A percentile compares a stretch with the other conserved stretches of the same genome.
phyloP scores from a whole-genome alignment of 2,113 vertebrate genomes.

The Oenanthe melanoleuca region DNA sequence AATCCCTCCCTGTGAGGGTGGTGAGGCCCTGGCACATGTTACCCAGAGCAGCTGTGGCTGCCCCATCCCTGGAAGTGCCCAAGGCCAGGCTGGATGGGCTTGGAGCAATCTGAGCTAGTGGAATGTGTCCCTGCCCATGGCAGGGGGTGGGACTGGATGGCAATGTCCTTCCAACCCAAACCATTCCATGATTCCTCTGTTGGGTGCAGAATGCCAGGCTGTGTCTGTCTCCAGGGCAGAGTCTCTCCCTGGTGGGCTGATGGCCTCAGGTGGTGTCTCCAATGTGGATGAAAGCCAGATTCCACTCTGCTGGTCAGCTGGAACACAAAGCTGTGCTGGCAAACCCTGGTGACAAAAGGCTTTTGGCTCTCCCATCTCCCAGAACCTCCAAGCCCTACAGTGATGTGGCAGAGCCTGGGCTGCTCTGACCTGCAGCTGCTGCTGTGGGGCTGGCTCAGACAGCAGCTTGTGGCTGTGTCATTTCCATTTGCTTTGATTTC shows the following conservation, averaged over 20 bases:
- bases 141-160: background rate
- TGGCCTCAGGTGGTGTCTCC: background rate
- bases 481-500: slow-evolving; percentile 15
- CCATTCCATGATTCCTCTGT: background rate
- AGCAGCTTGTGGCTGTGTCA: background rate
- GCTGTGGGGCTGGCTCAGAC: background rate
- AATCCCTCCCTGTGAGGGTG: background rate
- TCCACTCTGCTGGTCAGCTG: background rate
- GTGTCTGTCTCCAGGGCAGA: background rate
- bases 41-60: background rate
- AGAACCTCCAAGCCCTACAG: background rate
- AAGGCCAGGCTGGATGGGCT: fast-evolving
- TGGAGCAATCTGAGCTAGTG: background rate
- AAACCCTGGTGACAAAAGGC: background rate
- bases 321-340: background rate
- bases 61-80: background rate
- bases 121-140: background rate
- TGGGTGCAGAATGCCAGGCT: background rate
- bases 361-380: background rate
- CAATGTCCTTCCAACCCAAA: background rate
- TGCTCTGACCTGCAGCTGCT: background rate
- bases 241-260: background rate
- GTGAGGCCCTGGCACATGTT: fast-evolving
- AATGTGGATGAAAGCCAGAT: background rate
- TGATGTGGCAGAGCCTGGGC: background rate